A percentile compares a stretch with the other conserved stretches of the same genome.
Conservation (phyloP, 1,140 invertebrate species). For the Microvelia longipes region DNA sequence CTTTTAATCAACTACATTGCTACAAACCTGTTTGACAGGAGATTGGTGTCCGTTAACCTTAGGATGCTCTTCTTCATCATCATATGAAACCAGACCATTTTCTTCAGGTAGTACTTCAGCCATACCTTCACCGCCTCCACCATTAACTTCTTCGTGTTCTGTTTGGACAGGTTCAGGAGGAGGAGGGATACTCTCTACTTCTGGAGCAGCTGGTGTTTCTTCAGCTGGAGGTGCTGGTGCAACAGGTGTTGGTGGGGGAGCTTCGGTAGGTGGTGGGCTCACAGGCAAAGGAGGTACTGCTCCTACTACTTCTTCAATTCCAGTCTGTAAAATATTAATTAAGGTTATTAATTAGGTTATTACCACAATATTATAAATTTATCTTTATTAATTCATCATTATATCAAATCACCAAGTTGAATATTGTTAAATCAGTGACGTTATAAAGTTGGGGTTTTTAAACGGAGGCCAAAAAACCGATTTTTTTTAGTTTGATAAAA, state of each 20-base stretch:
- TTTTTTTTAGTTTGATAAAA: too few relatives aligned
- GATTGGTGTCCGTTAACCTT: not conserved
- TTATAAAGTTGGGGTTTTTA: too few relatives aligned
- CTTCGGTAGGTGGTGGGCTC: not conserved
- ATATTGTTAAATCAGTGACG: too few relatives aligned
- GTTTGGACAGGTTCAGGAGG: not conserved
- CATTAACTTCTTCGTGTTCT: constrained; percentile 1
- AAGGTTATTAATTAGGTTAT: not conserved
- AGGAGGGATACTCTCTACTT: not conserved
- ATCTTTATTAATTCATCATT: too few relatives aligned
- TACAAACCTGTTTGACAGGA: not conserved
- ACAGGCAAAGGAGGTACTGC: constrained; percentile 25
- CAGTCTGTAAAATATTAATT: not conserved
- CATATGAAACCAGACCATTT: not conserved
- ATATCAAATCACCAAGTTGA: too few relatives aligned
- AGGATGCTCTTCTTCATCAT: not conserved
- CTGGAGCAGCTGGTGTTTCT: not conserved
- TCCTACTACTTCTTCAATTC: not conserved
- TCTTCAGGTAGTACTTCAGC: not conserved
- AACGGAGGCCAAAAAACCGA: too few relatives aligned
- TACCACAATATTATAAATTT: too few relatives aligned
- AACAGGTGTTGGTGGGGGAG: constrained; percentile 25
- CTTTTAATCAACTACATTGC: too few relatives aligned
- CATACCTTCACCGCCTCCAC: constrained; percentile 6
- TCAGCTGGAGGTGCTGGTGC: not conserved